These are phyloP conservation scores for Drosophila anomalata DNA, from an alignment of 2,888 invertebrate genomes.

Conservation along the genomic window DNA sequence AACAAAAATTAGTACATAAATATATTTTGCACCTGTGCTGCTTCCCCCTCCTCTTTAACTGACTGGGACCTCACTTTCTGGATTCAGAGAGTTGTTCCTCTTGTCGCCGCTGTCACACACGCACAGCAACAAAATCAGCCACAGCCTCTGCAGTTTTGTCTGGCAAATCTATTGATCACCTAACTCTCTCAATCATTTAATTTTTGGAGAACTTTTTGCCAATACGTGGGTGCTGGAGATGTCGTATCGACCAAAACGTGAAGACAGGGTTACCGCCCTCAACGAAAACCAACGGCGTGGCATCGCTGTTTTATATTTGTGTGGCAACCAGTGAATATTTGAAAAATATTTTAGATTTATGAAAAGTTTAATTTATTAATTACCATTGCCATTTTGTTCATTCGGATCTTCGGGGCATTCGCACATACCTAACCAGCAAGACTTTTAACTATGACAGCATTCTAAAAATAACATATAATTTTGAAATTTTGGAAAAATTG, in stretches of 20 bases:
- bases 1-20: constrained; percentile 11
- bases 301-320: background rate
- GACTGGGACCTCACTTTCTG: constrained; percentile 16
- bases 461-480: background rate
- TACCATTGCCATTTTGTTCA: constrained; percentile 1
- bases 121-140: constrained; percentile 35
- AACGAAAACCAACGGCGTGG: background rate
- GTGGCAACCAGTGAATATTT: background rate
- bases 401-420: too few relatives aligned
- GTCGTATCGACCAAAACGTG: background rate
- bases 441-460: constrained; percentile 1
- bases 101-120: constrained; percentile 26
- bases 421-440: constrained; percentile 4
- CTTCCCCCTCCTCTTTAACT: constrained; percentile 8
- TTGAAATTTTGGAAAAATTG: background rate
- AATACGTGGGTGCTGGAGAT: constrained; percentile 20
- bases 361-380: background rate
- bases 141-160: constrained; percentile 6
- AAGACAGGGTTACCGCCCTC: background rate
- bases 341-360: background rate
- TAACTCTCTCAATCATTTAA: constrained; percentile 6
- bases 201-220: constrained; percentile 16
- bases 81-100: constrained; percentile 2
- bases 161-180: constrained; percentile 28
- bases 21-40: constrained; percentile 29